Evolutionary conservation across 2,113 vertebrate species (phyloP), one percentile per base, ranked within the genome.

Genomic region (Rhabdornis inornatus): DNA sequence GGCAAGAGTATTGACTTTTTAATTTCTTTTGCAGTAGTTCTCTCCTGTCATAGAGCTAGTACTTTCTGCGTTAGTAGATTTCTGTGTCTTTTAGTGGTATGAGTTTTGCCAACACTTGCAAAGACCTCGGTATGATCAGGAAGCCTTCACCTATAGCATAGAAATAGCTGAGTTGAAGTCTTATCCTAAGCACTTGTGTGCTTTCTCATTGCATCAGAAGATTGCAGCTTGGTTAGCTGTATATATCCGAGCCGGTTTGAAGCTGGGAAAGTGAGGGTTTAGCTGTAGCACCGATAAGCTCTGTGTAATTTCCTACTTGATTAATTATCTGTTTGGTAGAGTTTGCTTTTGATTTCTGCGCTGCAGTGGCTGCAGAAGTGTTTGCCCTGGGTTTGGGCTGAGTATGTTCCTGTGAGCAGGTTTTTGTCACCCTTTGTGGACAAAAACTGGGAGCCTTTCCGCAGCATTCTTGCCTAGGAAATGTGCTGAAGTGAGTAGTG

Each of bases 181-280:
- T 83, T 64, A 28, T 39, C 69, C 74, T 82, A 4, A 91, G 60
- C 69, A 56, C 40, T 89, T 91, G 87, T 25, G 39, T 64, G 33
- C 74, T 85, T 84, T 96, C 90, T 82, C 78, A 89, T 71, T 56
- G 25, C 57, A 30, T 60, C 65, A 89, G 74, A 15, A 64, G 74
- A 16, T 35, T 57, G 81, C 52, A 22, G 60, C 60, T 84, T 0
- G 2, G 39, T 35, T 89, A 44, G 64, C 71, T 91, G 39, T 42
- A 25, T 0, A 0, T 49, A 53, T 74, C 72, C 0, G 2, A 89
- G 69, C 77, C 1, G 4, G 16, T 59, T 68, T 68, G 71, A 13
- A 87, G 45, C 66, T 76, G 53, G 82, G 44, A 61, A 83, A 88
- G 59, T 9, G 53, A 60, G 57, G 27, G n/a, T 88, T 87, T 71